Base-by-base conservation (phyloP, 2,797 vertebrate genomes). In the Tragelaphus oryx region DNA sequence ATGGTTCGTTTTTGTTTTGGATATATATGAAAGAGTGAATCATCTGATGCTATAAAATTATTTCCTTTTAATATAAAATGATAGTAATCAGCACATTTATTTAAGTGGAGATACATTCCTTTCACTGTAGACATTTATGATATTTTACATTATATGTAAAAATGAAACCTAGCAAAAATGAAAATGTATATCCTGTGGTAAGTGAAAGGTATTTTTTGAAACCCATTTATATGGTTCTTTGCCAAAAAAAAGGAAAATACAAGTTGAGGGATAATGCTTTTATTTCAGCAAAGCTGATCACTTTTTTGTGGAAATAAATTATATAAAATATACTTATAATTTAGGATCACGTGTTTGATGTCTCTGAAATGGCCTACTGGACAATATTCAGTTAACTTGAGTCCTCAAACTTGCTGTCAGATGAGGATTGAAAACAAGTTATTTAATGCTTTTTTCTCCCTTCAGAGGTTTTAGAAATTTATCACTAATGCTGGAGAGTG, bases 1-100 rank as follows among this genome's bases (percentile, higher is more conserved):
- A n/a, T n/a, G n/a, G n/a, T n/a, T n/a, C n/a, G n/a, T n/a, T n/a
- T 93, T 52, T 89, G 65, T 89, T 90, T 94, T 92, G 52, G 62
- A 60, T 89, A 37, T 88, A 54, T 84, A 52, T 62, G 13, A 92
- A 92, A 95, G 91, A 91, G 84, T 60, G 33, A 93, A 90, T 18
- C 6, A 74, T 92, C 6, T 50, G 30, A 86, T 62, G 6, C 41
- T 93, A 41, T 71, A 28, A 48, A 88, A 81, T 94, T 65, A 50
- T 46, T 92, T 82, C 16, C 28, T 88, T 65, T 95, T 94, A 90
- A 76, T 81, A 4, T n/a, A 85, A 82, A 41, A 94, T 95, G 14
- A 14, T 78, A 50, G 75, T 46, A 92, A 89, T 87, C 59, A 84
- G n/a, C 16, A 93, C 9, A 87, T 89, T 96, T 93, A 89, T 95